Evolutionary conservation across 1,140 invertebrate species (phyloP).

Genomic region (Macrotrachela quadricornifera): DNA sequence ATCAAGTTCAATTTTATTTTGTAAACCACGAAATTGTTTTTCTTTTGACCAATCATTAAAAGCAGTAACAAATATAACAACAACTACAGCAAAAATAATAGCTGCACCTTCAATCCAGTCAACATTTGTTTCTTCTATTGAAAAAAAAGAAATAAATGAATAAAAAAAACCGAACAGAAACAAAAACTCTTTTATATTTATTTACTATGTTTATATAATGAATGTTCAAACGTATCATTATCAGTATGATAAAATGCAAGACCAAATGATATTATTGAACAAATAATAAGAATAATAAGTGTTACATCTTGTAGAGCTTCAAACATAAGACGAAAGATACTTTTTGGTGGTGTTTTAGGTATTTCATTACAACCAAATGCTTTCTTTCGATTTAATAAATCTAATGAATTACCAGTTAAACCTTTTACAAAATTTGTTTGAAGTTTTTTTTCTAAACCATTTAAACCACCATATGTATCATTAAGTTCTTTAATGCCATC

Average conservation of each 20-base stretch:
- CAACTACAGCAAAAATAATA: conserved; percentile 87
- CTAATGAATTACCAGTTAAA: conserved; percentile 63
- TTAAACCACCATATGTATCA: not conserved
- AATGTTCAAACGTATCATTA: not conserved
- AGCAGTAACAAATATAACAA: conserved; percentile 90
- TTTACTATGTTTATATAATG: not conserved
- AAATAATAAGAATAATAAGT: conserved; percentile 56
- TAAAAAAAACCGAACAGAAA: no score
- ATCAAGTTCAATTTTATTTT: conserved; percentile 91
- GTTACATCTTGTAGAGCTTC: conserved; percentile 97
- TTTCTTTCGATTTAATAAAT: conserved; percentile 70
- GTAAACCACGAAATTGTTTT: conserved; percentile 81
- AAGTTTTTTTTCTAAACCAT: not conserved
- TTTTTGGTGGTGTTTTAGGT: conserved; percentile 95
- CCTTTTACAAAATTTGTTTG: conserved; percentile 30
- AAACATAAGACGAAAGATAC: conserved; percentile 91
- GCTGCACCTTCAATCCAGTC: conserved; percentile 87
- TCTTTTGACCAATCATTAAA: conserved; percentile 99
- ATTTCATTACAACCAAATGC: conserved; percentile 92
- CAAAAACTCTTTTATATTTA: no score
- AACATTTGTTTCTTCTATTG: not conserved
- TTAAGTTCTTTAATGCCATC: not conserved
- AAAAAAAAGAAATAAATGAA: no score
- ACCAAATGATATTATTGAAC: conserved; percentile 27
- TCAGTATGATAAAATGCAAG: conserved; percentile 23